Base-by-base conservation (phyloP, 2,113 vertebrate species). In the Rhadina sibilatrix region DNA sequence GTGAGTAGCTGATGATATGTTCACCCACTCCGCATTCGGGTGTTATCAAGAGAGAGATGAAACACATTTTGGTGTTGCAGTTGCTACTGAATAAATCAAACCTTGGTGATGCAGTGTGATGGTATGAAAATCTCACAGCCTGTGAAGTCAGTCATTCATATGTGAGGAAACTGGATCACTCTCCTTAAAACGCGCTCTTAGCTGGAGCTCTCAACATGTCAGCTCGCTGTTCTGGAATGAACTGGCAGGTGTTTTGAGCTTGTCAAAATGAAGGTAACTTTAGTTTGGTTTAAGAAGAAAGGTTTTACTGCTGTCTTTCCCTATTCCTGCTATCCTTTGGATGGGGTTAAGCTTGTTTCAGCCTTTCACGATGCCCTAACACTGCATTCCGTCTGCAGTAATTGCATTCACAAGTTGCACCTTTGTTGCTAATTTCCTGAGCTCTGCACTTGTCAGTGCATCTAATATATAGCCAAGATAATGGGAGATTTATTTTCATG, bases 51-150 rank as follows among this genome's bases (percentile, higher is more conserved):
- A 90, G 94, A 93, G 94, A 97, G 97, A 98, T 98, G 98, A 98
- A 98, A 97, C 98, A 98, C 98, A 97, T 97, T 96, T 98, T 69
- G 53, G 96, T 98, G 98, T 98, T 99, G 98, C 96, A 97, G 98
- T 98, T 94, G 72, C 82, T 97, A 87, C 91, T 94, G 97, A 97
- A 98, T 98, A 98, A 99, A 99, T 99, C 94, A 96, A 71, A 68
- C 61, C 25, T n/a, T 15, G 0, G 81, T 59, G 88, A 93, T 87
- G 88, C 47, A 71, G 92, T 57, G 80, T 86, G 87, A 92, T 80
- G 83, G 76, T 87, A 93, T 63, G 81, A 95, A 96, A 95, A 95
- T 85, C 80, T 90, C n/a, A 4, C 93, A 82, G 84, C 53, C 76
- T 95, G 86, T 0, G 0, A 77, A 97, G 80, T 64, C 95, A 92